A percentile compares a stretch with the other conserved stretches of the same genome.
These are phyloP conservation scores for Alligator mississippiensis DNA, from an alignment of 2,113 vertebrate genomes.

Conservation along the genomic window DNA sequence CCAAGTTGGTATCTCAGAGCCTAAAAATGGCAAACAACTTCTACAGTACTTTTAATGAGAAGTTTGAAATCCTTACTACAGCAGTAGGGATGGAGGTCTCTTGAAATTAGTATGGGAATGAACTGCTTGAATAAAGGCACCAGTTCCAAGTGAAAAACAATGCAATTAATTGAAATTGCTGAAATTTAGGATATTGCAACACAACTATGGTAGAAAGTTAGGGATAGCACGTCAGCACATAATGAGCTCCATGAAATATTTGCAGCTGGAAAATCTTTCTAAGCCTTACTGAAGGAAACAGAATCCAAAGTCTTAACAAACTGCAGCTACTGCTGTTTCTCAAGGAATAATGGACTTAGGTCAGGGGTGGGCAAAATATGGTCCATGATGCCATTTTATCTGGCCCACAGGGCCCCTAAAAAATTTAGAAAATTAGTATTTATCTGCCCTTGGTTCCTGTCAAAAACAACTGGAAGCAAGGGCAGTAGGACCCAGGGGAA, in stretches of 20 bases:
- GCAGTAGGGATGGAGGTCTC: neutral
- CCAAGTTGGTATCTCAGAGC: neutral
- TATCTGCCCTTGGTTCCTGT: too few species aligned
- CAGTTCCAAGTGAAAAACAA: neutral
- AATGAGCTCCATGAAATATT: neutral
- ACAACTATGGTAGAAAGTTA: neutral
- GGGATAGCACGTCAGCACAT: conserved; percentile 19
- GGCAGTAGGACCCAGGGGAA: too few species aligned
- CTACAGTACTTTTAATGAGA: neutral
- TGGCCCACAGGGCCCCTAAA: too few species aligned
- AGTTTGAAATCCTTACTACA: neutral
- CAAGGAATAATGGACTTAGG: too few species aligned
- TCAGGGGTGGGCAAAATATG: too few species aligned
- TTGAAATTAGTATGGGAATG: too few species aligned
- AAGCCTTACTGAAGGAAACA: conserved; percentile 51
- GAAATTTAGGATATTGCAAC: neutral
- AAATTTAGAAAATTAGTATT: too few species aligned
- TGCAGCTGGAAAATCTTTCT: conserved; percentile 21
- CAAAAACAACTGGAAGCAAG: too few species aligned
- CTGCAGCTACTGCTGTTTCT: too few species aligned
- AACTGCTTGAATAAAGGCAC: too few species aligned
- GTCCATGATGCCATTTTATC: too few species aligned
- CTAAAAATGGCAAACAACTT: neutral
- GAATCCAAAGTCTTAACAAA: conserved; percentile 23
- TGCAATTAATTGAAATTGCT: neutral